Percentiles rank a stretch among this genome's conserved stretches.
These are phyloP conservation scores for Pandemis heparana DNA, from an alignment of 2,888 invertebrate genomes.

Conservation along the genomic window DNA sequence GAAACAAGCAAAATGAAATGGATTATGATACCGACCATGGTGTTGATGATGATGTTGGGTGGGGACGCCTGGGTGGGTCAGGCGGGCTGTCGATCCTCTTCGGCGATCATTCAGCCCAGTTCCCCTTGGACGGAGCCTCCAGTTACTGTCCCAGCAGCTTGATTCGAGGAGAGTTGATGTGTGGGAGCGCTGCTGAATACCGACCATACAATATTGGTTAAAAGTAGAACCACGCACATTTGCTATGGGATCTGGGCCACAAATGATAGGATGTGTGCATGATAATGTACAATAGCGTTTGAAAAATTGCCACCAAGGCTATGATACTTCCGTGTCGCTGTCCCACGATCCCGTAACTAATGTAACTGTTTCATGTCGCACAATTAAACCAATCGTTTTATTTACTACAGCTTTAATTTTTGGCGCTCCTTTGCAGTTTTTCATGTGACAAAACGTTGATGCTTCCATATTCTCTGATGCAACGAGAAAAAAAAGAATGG, in stretches of 20 bases:
- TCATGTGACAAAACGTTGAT: not conserved
- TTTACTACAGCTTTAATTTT: not conserved
- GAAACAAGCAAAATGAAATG: not conserved
- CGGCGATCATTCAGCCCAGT: no score
- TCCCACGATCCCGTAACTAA: constrained; percentile 9
- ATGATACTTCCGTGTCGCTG: constrained; percentile 47
- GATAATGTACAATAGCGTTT: constrained; percentile 47
- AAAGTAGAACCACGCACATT: constrained; percentile 13
- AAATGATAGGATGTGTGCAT: constrained; percentile 45
- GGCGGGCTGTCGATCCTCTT: no score
- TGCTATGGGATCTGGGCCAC: constrained; percentile 27
- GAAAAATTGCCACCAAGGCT: constrained; percentile 51
- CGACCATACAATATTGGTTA: not conserved
- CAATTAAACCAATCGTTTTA: not conserved
- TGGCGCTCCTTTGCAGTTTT: no score
- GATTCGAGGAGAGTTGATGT: no score
- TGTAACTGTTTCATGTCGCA: not conserved
- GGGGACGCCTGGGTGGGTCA: no score
- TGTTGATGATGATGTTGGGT: no score
- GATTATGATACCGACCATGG: no score
- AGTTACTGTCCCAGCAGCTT: no score
- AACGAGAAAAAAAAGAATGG: no score
- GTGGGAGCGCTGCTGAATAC: no score
- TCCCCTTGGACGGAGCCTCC: no score
- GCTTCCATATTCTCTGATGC: not conserved